Conservation (phyloP, 2,113 vertebrate genomes). For the Azemiops feae region DNA sequence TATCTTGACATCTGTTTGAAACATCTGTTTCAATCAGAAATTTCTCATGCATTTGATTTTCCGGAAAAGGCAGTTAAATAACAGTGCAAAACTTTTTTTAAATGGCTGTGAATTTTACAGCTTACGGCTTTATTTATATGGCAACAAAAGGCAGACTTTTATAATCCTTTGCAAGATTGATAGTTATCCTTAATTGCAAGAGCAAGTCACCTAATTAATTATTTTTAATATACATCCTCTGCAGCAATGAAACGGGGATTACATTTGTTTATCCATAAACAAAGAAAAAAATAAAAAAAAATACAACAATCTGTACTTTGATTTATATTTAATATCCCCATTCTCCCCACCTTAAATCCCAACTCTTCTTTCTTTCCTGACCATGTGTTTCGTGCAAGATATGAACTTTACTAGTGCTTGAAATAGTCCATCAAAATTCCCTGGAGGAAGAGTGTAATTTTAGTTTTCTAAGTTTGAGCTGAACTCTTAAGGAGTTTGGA, state of each 20-base stretch:
- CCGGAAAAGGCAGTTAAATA: not conserved
- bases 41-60: not conserved
- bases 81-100: not conserved
- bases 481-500: not conserved
- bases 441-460: not conserved
- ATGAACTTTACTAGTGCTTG: not conserved
- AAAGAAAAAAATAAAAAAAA: too few relatives aligned
- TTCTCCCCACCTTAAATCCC: not conserved
- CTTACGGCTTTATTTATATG: not conserved
- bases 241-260: not conserved
- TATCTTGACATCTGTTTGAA: not conserved
- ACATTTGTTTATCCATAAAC: too few relatives aligned
- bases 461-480: not conserved
- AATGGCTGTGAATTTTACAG: not conserved
- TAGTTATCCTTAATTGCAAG: slow-evolving; percentile 12
- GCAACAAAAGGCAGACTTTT: slow-evolving; percentile 11
- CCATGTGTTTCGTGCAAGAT: too few relatives aligned
- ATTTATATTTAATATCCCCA: not conserved
- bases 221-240: not conserved
- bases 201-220: slow-evolving; percentile 2
- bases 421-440: not conserved
- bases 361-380: not conserved
- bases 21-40: not conserved
- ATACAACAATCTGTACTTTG: not conserved
- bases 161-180: not conserved